Base-by-base conservation (phyloP, 2,113 vertebrate species). In the Bufo gargarizans region DNA sequence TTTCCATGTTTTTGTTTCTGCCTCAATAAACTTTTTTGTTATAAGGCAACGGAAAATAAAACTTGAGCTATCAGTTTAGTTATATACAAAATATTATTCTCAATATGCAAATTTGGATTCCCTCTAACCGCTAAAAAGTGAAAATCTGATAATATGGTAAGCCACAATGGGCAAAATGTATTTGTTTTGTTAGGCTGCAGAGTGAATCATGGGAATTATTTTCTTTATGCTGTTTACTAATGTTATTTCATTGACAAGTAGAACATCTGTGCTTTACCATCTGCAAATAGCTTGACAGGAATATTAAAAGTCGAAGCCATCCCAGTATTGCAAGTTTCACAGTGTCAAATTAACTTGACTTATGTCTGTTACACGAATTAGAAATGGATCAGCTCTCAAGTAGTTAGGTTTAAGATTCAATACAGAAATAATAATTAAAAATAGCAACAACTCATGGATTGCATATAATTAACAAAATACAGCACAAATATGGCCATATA, bases 201-300 rank as follows among this genome's bases (percentile, higher is more conserved):
- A 3, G 47, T 56, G 67, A 53, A 67, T 58, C 82, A 33, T 56
- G 67, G 82, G 82, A 67, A 67, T 84, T 84, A 50, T 55, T 84
- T 72, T 74, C 50, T 74, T 53, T 56, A 72, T 56, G 67, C 82
- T 72, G 50, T 84, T 72, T 84, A 84, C 82, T 84, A 71, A 22
- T 84, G 19, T 84, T 84, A 84, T 84, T 84, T 69, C n/a, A 74
- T 55, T 84, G 82, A 67, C 82, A 84, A 69, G 82, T 84, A 74
- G 65, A 84, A 84, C 82, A 84, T 84, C 67, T 84, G 82, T 58
- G 82, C 67, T 69, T 19, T 56, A 19, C 67, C 82, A 84, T 74
- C 67, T 84, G 82, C 50, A 84, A 71, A 50, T 72, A 56, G n/a
- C 67, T 71, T 58, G 65, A 67, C 53, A 84, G 67, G 67, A 84